Conservation (phyloP, 2,113 vertebrate genomes). For the Tyto alba region DNA sequence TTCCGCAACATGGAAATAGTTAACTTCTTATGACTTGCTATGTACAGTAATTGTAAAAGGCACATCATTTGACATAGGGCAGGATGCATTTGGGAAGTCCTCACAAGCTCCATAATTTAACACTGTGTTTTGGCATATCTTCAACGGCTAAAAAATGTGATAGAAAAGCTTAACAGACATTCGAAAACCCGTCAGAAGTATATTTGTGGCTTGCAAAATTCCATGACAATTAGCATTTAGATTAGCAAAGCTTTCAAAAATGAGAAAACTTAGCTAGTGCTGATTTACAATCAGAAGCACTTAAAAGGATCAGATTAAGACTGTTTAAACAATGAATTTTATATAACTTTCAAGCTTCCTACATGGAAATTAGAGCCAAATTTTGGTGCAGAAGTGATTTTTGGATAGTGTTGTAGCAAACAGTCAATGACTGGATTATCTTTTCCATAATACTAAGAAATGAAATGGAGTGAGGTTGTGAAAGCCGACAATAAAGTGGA, state of each 20-base stretch:
- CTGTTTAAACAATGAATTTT: neutral
- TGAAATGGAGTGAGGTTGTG: neutral
- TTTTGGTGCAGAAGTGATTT: neutral
- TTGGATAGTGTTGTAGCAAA: neutral
- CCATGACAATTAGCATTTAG: neutral
- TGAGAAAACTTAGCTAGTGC: neutral
- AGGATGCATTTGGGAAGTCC: neutral
- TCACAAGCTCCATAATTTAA: neutral
- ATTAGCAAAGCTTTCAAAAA: conserved; percentile 3
- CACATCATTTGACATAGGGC: neutral
- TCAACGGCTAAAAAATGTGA: conserved; percentile 4
- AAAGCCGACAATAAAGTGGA: neutral
- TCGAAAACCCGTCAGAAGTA: conserved; percentile 6
- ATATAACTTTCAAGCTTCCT: neutral
- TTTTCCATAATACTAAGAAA: neutral
- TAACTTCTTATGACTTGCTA: neutral
- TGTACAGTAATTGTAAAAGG: neutral
- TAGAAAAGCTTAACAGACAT: neutral
- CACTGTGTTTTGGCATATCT: neutral
- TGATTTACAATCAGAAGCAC: neutral
- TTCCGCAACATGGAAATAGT: neutral
- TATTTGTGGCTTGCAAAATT: conserved; percentile 13
- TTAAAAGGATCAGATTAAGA: conserved; percentile 9
- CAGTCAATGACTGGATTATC: neutral
- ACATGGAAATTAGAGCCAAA: neutral